Percentiles rank a stretch among this genome's conserved stretches.
phyloP scores from a whole-genome alignment of 2,888 invertebrate genomes.

The Sussaba pulchella region DNA sequence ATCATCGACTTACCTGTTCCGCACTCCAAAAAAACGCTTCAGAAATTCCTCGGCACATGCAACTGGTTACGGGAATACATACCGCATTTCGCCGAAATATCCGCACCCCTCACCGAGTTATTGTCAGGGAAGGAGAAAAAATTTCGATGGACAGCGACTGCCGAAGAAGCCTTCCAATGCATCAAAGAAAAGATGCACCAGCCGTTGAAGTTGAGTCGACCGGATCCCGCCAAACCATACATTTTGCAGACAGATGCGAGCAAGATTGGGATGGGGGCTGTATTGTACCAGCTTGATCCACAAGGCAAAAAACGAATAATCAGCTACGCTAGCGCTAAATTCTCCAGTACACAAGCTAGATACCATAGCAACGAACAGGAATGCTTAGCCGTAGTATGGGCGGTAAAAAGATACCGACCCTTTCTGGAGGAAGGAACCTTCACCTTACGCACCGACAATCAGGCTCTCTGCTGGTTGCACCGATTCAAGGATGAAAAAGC shows the following conservation, averaged over 20 bases:
- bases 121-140: not conserved
- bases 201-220: conserved; percentile 36
- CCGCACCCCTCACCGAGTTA: conserved; percentile 33
- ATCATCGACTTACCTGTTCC: not conserved
- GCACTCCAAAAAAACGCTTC: not conserved
- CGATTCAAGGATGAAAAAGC: not conserved
- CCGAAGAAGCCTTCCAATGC: not conserved
- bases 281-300: not conserved
- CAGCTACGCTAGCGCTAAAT: conserved; percentile 45
- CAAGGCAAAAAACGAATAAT: conserved; percentile 20
- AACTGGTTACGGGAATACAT: conserved; percentile 59
- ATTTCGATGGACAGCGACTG: conserved; percentile 16
- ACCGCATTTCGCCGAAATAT: conserved; percentile 28
- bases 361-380: not conserved
- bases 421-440: not conserved
- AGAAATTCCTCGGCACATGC: conserved; percentile 50
- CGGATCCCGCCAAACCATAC: conserved; percentile 9
- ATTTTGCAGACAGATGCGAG: conserved; percentile 49
- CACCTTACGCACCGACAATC: not conserved
- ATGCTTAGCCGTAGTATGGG: not conserved
- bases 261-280: conserved; percentile 8
- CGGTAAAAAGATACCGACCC: not conserved
- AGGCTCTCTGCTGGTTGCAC: not conserved
- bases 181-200: not conserved
- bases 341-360: not conserved